Percentiles rank a stretch among this genome's conserved stretches.
Evolutionary conservation across 1,140 invertebrate species (phyloP).

Genomic region (Sweltsa coloradensis): DNA sequence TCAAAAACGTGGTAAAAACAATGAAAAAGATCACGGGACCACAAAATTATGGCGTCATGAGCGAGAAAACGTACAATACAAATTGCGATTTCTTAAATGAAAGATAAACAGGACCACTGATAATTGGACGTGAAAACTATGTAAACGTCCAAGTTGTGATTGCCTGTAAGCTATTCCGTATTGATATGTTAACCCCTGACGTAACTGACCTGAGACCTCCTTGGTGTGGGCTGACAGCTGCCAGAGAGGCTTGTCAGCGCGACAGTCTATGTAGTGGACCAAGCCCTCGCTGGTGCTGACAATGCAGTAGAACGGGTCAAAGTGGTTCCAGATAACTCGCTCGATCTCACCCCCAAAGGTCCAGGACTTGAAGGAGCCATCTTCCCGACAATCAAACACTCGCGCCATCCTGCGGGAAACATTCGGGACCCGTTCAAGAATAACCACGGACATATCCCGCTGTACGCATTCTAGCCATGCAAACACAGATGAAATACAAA

Average conservation of each 20-base stretch:
- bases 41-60: too few relatives aligned
- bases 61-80: too few relatives aligned
- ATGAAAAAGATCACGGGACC: too few relatives aligned
- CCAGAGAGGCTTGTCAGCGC: constrained; percentile 62
- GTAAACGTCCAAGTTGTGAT: constrained; percentile 8
- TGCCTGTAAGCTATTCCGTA: too few relatives aligned
- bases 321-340: constrained; percentile 72
- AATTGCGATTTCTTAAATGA: too few relatives aligned
- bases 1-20: too few relatives aligned
- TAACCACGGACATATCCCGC: too few relatives aligned
- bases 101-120: not conserved
- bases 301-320: constrained; percentile 57
- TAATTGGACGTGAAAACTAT: not conserved
- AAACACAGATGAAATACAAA: too few relatives aligned
- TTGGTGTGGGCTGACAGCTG: constrained; percentile 63
- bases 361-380: constrained; percentile 53
- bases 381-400: constrained; percentile 67
- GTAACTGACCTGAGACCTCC: constrained; percentile 47
- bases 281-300: constrained; percentile 66
- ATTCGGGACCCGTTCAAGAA: too few relatives aligned
- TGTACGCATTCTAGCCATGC: too few relatives aligned
- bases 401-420: constrained; percentile 51
- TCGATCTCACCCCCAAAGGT: constrained; percentile 69
- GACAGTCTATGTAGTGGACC: constrained; percentile 66
- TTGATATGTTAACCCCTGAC: too few relatives aligned